Percentiles rank a stretch among this genome's conserved stretches.
phyloP scores from a whole-genome alignment of 2,113 vertebrate species.

The Piprites chloris region DNA sequence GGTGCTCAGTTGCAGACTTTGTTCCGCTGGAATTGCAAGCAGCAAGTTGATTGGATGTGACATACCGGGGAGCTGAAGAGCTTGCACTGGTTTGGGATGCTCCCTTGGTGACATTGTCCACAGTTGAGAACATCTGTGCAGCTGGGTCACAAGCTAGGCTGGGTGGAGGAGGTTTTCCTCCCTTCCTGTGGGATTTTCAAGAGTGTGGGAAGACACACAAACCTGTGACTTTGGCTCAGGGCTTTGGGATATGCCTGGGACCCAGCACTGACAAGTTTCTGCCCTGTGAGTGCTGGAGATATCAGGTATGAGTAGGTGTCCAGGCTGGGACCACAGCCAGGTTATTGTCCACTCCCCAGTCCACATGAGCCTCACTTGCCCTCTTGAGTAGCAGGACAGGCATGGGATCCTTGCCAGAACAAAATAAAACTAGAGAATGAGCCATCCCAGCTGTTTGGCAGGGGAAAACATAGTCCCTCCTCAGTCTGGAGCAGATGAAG shows the following conservation, averaged over 20 bases:
- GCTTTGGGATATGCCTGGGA: neutral
- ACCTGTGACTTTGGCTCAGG: neutral
- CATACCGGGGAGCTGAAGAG: no score
- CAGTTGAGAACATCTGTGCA: neutral
- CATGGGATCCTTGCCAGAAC: neutral
- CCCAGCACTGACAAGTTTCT: neutral
- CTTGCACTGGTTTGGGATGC: neutral
- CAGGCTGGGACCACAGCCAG: neutral
- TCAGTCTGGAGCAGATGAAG: neutral
- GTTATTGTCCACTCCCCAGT: neutral
- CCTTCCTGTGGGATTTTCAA: neutral
- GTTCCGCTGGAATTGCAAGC: neutral
- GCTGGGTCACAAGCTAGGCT: neutral
- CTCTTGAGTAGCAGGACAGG: neutral
- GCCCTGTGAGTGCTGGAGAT: neutral
- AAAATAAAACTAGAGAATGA: neutral
- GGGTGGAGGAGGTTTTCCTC: neutral
- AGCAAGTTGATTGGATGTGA: neutral
- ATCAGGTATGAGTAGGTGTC: neutral
- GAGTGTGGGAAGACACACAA: neutral
- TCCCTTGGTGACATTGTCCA: fast-evolving
- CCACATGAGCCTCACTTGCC: neutral
- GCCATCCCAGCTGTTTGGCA: neutral
- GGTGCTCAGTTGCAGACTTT: neutral
- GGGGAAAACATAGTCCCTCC: fast-evolving